Evolutionary conservation across 2,797 vertebrate genomes (phyloP).

Genomic region (Cheracebus regulus): DNA sequence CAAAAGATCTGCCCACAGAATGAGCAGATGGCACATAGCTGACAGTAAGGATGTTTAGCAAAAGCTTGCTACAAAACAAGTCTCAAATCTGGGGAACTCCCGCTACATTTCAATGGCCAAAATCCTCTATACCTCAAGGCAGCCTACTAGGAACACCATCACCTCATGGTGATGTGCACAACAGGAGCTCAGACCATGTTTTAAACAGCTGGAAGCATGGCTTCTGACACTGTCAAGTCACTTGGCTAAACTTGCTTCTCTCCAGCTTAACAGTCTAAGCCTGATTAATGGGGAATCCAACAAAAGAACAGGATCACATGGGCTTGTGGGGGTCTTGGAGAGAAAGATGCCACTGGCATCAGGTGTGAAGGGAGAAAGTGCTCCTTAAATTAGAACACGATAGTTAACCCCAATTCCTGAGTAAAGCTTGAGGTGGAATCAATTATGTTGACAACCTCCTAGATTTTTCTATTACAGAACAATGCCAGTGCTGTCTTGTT

Average conservation of each 20-base stretch:
- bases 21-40: not conserved
- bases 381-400: not conserved
- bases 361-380: not conserved
- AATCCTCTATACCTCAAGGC: not conserved
- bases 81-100: not conserved
- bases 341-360: not conserved
- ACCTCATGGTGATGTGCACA: accelerated
- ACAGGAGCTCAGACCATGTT: not conserved
- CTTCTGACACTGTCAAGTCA: not conserved
- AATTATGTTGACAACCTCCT: not conserved
- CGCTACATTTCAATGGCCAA: not conserved
- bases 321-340: not conserved
- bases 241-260: not conserved
- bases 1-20: not conserved
- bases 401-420: not conserved
- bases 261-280: not conserved
- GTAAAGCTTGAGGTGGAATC: not conserved
- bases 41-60: not conserved
- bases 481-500: not conserved
- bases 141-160: not conserved
- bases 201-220: not conserved
- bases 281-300: not conserved
- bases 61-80: not conserved
- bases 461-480: not conserved
- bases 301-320: not conserved